Evolutionary conservation across 2,888 invertebrate species (phyloP), one percentile per base, ranked within the genome.

Genomic region (Megastigmus dorsalis): DNA sequence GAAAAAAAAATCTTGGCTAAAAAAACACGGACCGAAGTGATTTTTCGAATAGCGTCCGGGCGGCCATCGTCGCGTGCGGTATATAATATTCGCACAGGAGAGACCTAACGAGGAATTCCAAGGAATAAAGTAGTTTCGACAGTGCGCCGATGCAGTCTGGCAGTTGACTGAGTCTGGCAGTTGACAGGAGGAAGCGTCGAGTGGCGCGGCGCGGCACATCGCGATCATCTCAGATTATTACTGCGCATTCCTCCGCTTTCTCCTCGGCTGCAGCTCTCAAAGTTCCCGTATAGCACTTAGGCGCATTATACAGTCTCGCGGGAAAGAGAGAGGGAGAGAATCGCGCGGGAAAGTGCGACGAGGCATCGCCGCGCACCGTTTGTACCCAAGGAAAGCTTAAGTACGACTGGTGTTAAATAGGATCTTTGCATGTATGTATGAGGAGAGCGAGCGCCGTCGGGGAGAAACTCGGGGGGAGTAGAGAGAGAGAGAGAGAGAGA

Each of bases 161-260:
- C n/a, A n/a, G n/a, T n/a, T n/a, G n/a, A n/a, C n/a, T n/a, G n/a
- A n/a, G n/a, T n/a, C n/a, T n/a, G n/a, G n/a, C n/a, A n/a, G n/a
- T n/a, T n/a, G n/a, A n/a, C n/a, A n/a, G n/a, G n/a, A n/a, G n/a
- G n/a, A n/a, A n/a, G n/a, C n/a, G n/a, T n/a, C n/a, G n/a, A n/a
- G n/a, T n/a, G n/a, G n/a, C n/a, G n/a, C n/a, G n/a, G n/a, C n/a
- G 3, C 6, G 3, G 45, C 43, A 45, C n/a, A 45, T 45, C 33
- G 60, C 45, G 33, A 13, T 45, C 62, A 60, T 60, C 62, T 30
- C 15, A 33, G 62, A 62, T 62, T 62, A 62, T 62, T 45, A 33
- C 33, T 6, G 5, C n/a, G 30, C n/a, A 0, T 2, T 3, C 15
- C 5, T 20, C 26, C 6, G 7, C n/a, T 36, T 2, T 18, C 20